Base-by-base conservation (phyloP, 2,888 invertebrate genomes). In the Eudemis profundana region DNA sequence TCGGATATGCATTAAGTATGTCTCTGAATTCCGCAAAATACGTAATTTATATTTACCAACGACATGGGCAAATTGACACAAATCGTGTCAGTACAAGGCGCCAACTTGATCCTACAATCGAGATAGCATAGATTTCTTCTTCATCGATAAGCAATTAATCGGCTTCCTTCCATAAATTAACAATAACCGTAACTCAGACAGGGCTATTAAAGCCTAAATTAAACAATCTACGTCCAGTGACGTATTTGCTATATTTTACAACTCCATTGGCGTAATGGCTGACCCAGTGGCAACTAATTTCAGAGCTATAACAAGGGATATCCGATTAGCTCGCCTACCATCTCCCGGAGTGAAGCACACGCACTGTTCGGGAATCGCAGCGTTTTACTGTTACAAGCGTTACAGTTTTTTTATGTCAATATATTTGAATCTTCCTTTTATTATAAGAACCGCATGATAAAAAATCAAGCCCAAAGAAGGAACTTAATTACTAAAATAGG, bases 201-300 rank as follows among this genome's bases (percentile, higher is more conserved):
- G 49, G 23, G 19, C 64, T 5, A 57, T 57, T 64, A 57, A 57
- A 40, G 57, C 36, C 23, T 64, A 64, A 57, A 64, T 64, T 50
- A 57, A 64, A 64, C 57, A 64, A 64, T 59, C 64, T 64, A 64
- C 50, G 42, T 40, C 49, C 21, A 63, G 50, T 51, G 57, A 56
- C 56, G 56, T 49, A 42, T 63, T 64, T 42, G 56, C 69, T 59
- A 68, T 76, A 73, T 72, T 73, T 73, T 63, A 75, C 68, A 67
- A 66, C 60, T 75, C 63, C 60, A 73, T 74, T 71, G 54, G 17
- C 21, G 70, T 69, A 76, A 74, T 72, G 67, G 66, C 67, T 74
- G 74, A 74, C 74, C 75, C 60, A 77, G 68, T 75, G 72, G 68
- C 69, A 69, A 70, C 73, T 76, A 74, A 80, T 79, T 77, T 71